A percentile compares a stretch with the other conserved stretches of the same genome.
phyloP scores from a whole-genome alignment of 2,113 vertebrate genomes.

The Noctilio leporinus region DNA sequence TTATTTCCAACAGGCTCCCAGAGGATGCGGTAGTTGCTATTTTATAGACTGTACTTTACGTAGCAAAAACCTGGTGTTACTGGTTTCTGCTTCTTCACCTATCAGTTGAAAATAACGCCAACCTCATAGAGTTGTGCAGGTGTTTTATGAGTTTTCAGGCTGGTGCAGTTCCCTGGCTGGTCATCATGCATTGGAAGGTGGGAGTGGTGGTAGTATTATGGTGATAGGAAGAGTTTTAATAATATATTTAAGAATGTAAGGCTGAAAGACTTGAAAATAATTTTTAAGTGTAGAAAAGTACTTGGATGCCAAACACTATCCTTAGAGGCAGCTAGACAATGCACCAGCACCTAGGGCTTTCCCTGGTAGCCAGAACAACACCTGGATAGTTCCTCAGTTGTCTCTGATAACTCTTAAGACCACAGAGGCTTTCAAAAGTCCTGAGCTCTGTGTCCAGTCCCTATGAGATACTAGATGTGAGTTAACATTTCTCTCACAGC shows the following conservation, averaged over 20 bases:
- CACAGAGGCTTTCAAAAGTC: background rate
- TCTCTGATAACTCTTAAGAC: background rate
- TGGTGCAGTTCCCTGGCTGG: background rate
- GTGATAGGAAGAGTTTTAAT: background rate
- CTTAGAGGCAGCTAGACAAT: background rate
- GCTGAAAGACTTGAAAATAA: background rate
- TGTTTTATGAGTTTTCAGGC: background rate
- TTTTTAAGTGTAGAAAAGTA: background rate
- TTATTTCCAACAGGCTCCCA: background rate
- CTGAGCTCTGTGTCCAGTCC: background rate
- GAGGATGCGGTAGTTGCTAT: too few species aligned
- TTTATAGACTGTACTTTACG: background rate
- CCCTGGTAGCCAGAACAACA: background rate
- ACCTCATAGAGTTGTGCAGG: background rate
- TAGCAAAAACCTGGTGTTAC: background rate
- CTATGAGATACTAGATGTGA: background rate
- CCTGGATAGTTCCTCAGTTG: background rate
- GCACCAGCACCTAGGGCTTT: background rate
- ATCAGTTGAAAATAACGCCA: background rate
- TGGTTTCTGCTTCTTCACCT: background rate
- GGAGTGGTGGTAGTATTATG: background rate
- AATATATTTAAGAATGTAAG: background rate
- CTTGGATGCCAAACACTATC: background rate
- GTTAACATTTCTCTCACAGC: background rate
- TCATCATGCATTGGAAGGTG: background rate